Evolutionary conservation across 2,888 invertebrate genomes (phyloP), one percentile per base, ranked within the genome.

Genomic region (Catotricha subobsoleta): DNA sequence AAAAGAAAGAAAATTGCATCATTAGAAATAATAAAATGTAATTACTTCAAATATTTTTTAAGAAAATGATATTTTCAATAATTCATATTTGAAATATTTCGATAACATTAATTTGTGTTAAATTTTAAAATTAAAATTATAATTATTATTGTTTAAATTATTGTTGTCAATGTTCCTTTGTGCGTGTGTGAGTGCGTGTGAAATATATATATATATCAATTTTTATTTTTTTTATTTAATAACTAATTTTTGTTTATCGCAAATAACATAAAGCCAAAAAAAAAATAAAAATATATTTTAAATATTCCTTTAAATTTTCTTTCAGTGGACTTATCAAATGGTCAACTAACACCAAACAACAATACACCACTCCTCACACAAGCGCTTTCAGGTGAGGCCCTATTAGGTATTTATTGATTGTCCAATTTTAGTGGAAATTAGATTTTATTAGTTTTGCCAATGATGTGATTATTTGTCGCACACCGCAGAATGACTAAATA

Each of bases 301-400:
- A 25, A 8, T 25, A 25, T 8, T 8, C 6, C 25, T 10, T 25
- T n/a, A n/a, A n/a, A 25, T 8, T 25, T 25, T 48, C 52, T 76
- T 77, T 67, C 76, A 87, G 87, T 88, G 77, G 88, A 88, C 74
- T 78, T 88, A 71, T 81, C 84, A 73, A 88, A 88, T 69, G 88
- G 88, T 67, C 88, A 88, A 72, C 78, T 88, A 67, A 88, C 88
- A 65, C 87, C 87, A 67, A 88, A 88, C 76, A 87, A 87, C 78
- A 88, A 87, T 71, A 87, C 87, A 65, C 87, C 88, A 64, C 76
- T 90, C 69, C 79, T 88, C 70, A 88, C 88, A 69, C 88, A 88
- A 74, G 87, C 87, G 63, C 76, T 88, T 68, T 88, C 88, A 83
- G 88, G 88, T 90, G 80, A 71, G 72, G 50, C 40, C 28, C 40